A percentile compares a stretch with the other conserved stretches of the same genome.
phyloP scores from a whole-genome alignment of 2,113 vertebrate genomes.

The Heterocephalus glaber region DNA sequence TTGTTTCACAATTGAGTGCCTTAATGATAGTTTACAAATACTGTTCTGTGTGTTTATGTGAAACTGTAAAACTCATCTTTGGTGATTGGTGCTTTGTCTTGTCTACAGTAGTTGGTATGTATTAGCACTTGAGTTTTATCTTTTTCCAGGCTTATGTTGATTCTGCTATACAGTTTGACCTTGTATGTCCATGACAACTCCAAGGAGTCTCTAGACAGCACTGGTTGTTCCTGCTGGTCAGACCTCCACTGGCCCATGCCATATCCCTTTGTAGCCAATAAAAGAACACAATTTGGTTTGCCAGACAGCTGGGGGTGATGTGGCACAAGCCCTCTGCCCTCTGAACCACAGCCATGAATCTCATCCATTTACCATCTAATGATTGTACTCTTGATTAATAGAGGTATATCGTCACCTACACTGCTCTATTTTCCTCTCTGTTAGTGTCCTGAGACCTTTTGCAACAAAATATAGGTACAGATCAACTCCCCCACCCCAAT shows the following conservation, averaged over 20 bases:
- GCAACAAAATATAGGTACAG: not conserved
- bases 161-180: not conserved
- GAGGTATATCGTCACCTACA: not conserved
- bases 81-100: conserved; percentile 82
- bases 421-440: not conserved
- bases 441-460: conserved; percentile 23
- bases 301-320: not conserved
- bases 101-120: not conserved
- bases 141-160: not conserved
- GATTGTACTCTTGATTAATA: not conserved
- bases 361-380: not conserved
- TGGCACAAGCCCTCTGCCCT: not conserved
- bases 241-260: not conserved
- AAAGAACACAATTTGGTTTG: not conserved
- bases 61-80: conserved; percentile 69
- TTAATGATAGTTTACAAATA: conserved; percentile 87
- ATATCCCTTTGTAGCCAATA: accelerated
- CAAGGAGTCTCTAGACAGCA: not conserved
- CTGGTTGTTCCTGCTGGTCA: not conserved
- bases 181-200: not conserved
- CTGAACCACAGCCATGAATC: not conserved
- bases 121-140: not conserved
- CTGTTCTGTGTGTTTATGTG: conserved; percentile 79
- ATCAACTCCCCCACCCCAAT: not conserved
- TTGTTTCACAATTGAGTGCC: conserved; percentile 85